Percentiles rank a stretch among this genome's conserved stretches.
phyloP scores from a whole-genome alignment of 2,888 invertebrate genomes.

The Hemaris fuciformis region DNA sequence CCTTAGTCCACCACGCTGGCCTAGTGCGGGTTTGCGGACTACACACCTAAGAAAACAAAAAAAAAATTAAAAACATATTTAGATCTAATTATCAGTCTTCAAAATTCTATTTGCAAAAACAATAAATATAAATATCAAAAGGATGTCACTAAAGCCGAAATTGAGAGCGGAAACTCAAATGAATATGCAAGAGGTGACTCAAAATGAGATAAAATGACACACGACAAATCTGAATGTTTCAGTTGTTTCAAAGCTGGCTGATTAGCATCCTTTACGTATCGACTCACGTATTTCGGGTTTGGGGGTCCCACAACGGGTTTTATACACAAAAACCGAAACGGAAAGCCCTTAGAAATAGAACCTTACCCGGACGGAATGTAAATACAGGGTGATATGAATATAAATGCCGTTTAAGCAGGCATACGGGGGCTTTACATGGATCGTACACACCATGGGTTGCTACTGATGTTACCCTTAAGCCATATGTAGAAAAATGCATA shows the following conservation, averaged over 20 bases:
- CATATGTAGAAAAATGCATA: background rate
- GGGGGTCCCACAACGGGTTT: slow-evolving; percentile 27
- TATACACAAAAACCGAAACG: slow-evolving; percentile 35
- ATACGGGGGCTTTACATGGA: slow-evolving; percentile 15
- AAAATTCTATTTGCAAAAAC: too few relatives aligned
- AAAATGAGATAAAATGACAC: background rate
- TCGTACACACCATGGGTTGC: slow-evolving; percentile 9
- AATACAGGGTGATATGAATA: slow-evolving; percentile 79
- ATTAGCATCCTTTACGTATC: slow-evolving; percentile 27
- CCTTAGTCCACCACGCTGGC: too few relatives aligned
- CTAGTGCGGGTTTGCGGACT: too few relatives aligned
- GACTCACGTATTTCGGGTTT: slow-evolving; percentile 28
- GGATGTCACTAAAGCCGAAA: background rate
- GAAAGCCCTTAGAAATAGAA: slow-evolving; percentile 50
- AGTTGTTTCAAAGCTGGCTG: slow-evolving; percentile 20
- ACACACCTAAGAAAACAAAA: too few relatives aligned
- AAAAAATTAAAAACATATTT: too few relatives aligned
- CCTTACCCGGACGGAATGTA: slow-evolving; percentile 70
- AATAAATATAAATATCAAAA: background rate
- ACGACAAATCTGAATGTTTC: background rate
- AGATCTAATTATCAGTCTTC: too few relatives aligned
- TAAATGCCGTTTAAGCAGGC: slow-evolving; percentile 74
- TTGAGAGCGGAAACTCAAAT: background rate
- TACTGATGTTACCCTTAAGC: background rate
- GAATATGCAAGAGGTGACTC: background rate